These are phyloP conservation scores for Linepithema humile DNA, from an alignment of 1,140 invertebrate genomes.

Conservation along the genomic window DNA sequence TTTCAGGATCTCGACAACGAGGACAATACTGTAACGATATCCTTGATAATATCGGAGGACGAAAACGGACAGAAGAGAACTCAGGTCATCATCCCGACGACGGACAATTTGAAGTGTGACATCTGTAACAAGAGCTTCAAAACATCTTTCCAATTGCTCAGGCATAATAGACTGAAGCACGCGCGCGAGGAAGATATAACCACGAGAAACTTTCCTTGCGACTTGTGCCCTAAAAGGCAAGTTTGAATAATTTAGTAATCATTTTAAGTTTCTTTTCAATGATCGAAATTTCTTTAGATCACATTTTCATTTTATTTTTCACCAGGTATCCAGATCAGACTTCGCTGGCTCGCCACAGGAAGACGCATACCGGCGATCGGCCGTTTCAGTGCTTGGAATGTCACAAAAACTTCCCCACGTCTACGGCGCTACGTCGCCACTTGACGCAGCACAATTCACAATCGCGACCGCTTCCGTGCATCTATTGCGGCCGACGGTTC, in stretches of 20 bases:
- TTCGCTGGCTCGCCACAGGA: slow-evolving; percentile 81
- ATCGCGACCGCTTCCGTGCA: slow-evolving; percentile 81
- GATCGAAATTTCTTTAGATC: background rate
- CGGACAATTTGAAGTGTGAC: slow-evolving; percentile 81
- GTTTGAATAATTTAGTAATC: background rate
- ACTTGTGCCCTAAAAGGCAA: slow-evolving; percentile 82
- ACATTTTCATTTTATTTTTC: slow-evolving; percentile 25
- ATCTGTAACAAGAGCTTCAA: slow-evolving; percentile 82
- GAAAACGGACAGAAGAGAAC: slow-evolving; percentile 83
- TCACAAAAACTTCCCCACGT: slow-evolving; percentile 81
- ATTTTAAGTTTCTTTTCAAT: background rate
- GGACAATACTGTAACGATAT: slow-evolving; percentile 83
- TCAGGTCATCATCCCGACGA: slow-evolving; percentile 83
- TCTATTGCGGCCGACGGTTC: slow-evolving; percentile 82
- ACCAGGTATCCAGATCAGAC: slow-evolving; percentile 82
- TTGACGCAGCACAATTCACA: slow-evolving; percentile 81
- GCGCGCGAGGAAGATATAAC: slow-evolving; percentile 83
- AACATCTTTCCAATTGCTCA: slow-evolving; percentile 80
- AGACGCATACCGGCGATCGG: slow-evolving; percentile 79
- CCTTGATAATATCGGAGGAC: slow-evolving; percentile 83
- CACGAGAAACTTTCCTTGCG: slow-evolving; percentile 83
- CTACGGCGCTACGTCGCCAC: slow-evolving; percentile 79
- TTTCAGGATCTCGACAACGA: slow-evolving; percentile 78
- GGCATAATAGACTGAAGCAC: slow-evolving; percentile 82
- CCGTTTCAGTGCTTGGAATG: slow-evolving; percentile 83